A percentile compares a stretch with the other conserved stretches of the same genome.
Conservation (phyloP, 2,888 invertebrate species). For the Cantharis rustica region DNA sequence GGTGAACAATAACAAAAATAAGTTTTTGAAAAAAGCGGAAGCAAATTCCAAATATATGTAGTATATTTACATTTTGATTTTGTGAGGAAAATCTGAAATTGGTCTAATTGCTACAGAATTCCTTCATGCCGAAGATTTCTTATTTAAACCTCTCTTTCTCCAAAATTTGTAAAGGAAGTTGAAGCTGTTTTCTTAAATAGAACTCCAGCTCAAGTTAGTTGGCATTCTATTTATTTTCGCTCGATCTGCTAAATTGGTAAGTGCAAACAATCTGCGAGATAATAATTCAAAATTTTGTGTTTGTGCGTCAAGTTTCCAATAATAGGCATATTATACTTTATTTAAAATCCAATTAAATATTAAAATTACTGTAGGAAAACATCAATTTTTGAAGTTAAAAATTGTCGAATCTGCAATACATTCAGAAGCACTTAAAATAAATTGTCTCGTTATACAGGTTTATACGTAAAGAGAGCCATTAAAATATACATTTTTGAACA, state of each 20-base stretch:
- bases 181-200: background rate
- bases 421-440: background rate
- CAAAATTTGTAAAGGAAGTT: background rate
- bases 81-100: background rate
- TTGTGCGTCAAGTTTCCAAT: background rate
- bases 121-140: background rate
- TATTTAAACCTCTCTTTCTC: background rate
- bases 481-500: background rate
- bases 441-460: background rate
- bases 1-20: no score
- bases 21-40: no score
- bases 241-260: background rate
- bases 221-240: background rate
- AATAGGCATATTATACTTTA: background rate
- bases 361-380: background rate
- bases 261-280: background rate
- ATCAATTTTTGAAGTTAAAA: background rate
- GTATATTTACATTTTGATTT: background rate
- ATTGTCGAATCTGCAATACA: background rate
- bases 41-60: no score
- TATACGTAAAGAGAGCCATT: background rate
- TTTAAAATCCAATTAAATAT: background rate
- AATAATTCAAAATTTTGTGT: background rate
- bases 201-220: background rate
- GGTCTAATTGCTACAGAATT: background rate